These are phyloP conservation scores for Odontocolon sp. DNA, from an alignment of 2,888 invertebrate genomes.

Conservation along the genomic window DNA sequence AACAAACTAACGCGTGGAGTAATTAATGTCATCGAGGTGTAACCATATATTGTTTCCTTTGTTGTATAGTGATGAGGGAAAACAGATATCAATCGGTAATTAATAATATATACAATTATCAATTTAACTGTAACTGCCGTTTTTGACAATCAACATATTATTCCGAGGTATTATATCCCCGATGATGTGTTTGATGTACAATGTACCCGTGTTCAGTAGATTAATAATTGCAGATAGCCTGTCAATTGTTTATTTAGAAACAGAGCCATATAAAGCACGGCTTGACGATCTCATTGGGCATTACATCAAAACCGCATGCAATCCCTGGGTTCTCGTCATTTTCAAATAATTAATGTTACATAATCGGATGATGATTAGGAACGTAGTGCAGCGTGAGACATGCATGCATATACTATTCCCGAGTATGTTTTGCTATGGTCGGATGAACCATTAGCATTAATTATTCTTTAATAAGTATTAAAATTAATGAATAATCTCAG, in stretches of 20 bases:
- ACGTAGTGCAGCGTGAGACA: too few relatives aligned
- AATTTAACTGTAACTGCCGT: too few relatives aligned
- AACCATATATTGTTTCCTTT: neutral
- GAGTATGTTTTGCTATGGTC: too few relatives aligned
- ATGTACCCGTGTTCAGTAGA: neutral
- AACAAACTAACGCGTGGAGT: neutral
- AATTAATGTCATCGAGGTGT: neutral
- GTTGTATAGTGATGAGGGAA: too few relatives aligned
- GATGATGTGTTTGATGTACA: neutral
- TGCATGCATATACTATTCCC: too few relatives aligned
- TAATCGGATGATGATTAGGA: neutral
- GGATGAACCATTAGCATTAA: too few relatives aligned
- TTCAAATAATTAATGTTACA: neutral
- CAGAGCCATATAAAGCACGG: neutral
- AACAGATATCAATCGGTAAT: too few relatives aligned
- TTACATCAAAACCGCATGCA: neutral
- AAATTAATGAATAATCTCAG: too few relatives aligned
- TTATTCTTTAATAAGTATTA: too few relatives aligned
- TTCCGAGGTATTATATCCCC: neutral
- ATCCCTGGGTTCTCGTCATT: neutral
- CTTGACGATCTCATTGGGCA: neutral
- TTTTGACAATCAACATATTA: too few relatives aligned
- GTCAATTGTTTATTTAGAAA: neutral
- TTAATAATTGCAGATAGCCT: neutral
- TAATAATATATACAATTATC: too few relatives aligned